phyloP scores from a whole-genome alignment of 1,140 invertebrate genomes.

The Tribolium castaneum region DNA sequence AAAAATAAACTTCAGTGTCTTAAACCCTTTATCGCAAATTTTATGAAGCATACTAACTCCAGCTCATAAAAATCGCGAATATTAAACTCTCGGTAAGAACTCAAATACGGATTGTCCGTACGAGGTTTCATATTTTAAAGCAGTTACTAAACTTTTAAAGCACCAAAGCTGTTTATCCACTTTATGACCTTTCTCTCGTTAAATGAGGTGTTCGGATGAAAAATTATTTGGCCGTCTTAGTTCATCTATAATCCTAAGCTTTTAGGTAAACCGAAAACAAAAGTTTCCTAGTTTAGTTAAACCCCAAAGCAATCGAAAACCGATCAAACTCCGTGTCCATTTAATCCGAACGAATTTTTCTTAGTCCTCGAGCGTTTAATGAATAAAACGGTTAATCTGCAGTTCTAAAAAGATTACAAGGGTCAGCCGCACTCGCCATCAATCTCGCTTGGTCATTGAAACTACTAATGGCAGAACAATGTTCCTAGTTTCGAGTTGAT shows the following conservation, averaged over 20 bases:
- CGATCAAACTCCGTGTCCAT: neutral
- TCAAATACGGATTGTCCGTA: neutral
- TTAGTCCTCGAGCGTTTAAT: neutral
- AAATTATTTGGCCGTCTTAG: neutral
- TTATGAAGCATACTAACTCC: neutral
- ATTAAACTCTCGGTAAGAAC: neutral
- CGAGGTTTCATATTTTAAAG: neutral
- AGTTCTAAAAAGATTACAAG: conserved; percentile 12
- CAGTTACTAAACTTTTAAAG: neutral
- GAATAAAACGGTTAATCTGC: neutral
- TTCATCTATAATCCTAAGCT: no score
- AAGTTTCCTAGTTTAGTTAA: neutral
- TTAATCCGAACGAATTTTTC: neutral
- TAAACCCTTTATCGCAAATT: neutral
- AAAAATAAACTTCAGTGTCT: neutral
- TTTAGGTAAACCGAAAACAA: no score
- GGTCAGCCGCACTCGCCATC: neutral
- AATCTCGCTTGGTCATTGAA: neutral
- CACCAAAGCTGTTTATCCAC: neutral
- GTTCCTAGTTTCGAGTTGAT: conserved; percentile 19
- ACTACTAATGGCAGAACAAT: conserved; percentile 31
- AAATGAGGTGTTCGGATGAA: neutral
- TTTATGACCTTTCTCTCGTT: neutral
- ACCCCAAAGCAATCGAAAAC: neutral
- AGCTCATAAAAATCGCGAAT: neutral